These are phyloP conservation scores for Caradrina clavipalpis DNA, from an alignment of 2,888 invertebrate species.

Conservation along the genomic window DNA sequence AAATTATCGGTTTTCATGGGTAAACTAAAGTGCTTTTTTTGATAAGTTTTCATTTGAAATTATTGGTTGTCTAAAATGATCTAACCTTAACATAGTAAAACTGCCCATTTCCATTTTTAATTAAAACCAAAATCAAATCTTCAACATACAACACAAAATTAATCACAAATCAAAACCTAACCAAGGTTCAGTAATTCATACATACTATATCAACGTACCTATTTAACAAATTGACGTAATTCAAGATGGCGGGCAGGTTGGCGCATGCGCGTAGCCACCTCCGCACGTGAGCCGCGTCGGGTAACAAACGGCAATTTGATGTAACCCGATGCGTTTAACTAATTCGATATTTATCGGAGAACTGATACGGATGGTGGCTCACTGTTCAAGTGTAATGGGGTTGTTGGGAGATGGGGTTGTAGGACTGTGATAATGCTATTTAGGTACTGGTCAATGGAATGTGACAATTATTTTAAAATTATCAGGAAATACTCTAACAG, in stretches of 20 bases:
- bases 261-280: slow-evolving; percentile 60
- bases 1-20: too few relatives aligned
- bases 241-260: slow-evolving; percentile 67
- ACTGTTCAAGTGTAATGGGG: slow-evolving; percentile 30
- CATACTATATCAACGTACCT: slow-evolving; percentile 10
- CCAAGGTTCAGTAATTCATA: slow-evolving; percentile 1
- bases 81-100: too few relatives aligned
- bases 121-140: background rate
- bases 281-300: slow-evolving; percentile 56
- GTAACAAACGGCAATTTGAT: slow-evolving; percentile 66
- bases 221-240: slow-evolving; percentile 50
- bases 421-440: slow-evolving; percentile 43
- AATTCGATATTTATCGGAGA: slow-evolving; percentile 61
- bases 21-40: too few relatives aligned
- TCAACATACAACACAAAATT: slow-evolving; percentile 2
- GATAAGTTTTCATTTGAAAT: too few relatives aligned
- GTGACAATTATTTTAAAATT: background rate
- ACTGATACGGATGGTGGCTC: slow-evolving; percentile 52
- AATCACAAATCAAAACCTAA: background rate
- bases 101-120: background rate
- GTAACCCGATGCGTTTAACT: slow-evolving; percentile 61
- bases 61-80: too few relatives aligned
- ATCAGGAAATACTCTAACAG: too few relatives aligned
- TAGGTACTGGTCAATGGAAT: slow-evolving; percentile 19
- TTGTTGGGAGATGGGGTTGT: slow-evolving; percentile 18